Evolutionary conservation across 2,888 invertebrate genomes (phyloP).

Genomic region (Trichacis sp.): DNA sequence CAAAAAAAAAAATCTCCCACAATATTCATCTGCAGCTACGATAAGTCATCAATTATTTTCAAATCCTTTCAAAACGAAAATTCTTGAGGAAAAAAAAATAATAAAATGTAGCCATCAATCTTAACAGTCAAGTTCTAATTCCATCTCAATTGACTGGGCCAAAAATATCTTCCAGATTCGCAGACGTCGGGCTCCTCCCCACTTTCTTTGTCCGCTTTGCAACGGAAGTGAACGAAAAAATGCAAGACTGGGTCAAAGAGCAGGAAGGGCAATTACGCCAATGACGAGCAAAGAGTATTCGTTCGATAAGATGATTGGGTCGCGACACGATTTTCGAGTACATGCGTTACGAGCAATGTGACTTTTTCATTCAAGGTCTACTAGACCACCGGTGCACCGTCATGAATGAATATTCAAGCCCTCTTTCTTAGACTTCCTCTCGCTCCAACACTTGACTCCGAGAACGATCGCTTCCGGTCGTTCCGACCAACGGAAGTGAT

Average conservation of each 20-base stretch:
- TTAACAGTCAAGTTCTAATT: no score
- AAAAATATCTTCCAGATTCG: no score
- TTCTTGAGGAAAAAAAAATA: no score
- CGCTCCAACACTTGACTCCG: neutral
- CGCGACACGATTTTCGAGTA: slow-evolving; percentile 1
- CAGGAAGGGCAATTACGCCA: neutral
- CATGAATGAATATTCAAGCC: slow-evolving; percentile 4
- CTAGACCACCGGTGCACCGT: neutral
- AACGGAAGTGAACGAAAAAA: neutral
- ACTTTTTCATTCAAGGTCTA: slow-evolving; percentile 4
- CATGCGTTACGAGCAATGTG: neutral
- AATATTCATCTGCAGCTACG: no score
- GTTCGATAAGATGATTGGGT: slow-evolving; percentile 7
- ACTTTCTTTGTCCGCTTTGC: no score
- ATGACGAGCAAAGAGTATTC: neutral
- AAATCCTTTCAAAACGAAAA: no score
- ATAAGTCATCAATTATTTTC: no score
- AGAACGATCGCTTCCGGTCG: slow-evolving; percentile 1
- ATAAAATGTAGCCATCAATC: no score
- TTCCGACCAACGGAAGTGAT: neutral
- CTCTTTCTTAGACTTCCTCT: neutral
- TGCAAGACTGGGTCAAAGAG: neutral
- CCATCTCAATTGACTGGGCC: no score
- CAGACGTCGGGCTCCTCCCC: no score
- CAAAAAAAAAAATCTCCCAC: no score